phyloP scores from a whole-genome alignment of 2,888 invertebrate species.

The Horisme vitalbata region DNA sequence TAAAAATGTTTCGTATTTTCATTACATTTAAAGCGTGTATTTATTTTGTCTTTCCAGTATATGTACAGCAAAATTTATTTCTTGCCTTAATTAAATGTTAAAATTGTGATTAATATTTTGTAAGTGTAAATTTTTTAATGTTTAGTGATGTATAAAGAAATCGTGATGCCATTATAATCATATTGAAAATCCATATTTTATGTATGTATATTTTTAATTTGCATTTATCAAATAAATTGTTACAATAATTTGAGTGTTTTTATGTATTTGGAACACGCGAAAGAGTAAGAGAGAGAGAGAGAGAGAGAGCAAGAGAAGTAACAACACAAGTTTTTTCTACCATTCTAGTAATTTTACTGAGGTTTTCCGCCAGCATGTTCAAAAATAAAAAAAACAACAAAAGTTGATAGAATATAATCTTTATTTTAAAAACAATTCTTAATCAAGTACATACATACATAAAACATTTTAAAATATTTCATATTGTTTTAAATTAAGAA shows the following conservation, averaged over 20 bases:
- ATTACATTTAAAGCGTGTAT: too few relatives aligned
- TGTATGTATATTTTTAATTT: slow-evolving; percentile 70
- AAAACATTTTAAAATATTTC: neutral
- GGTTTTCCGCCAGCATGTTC: too few relatives aligned
- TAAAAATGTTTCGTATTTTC: too few relatives aligned
- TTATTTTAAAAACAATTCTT: slow-evolving; percentile 5
- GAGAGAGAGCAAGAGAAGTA: too few relatives aligned
- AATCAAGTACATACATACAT: too few relatives aligned
- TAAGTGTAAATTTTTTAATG: slow-evolving; percentile 65
- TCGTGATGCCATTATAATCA: slow-evolving; percentile 71
- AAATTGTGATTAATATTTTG: slow-evolving; percentile 54
- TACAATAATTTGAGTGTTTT: slow-evolving; percentile 41
- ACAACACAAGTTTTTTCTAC: too few relatives aligned
- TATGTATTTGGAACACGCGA: neutral
- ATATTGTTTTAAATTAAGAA: neutral
- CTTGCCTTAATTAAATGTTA: slow-evolving; percentile 57
- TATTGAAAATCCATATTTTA: slow-evolving; percentile 45
- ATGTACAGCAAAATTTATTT: slow-evolving; percentile 44
- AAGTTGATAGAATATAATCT: slow-evolving; percentile 25
- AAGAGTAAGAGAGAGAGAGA: too few relatives aligned
- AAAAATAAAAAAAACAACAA: slow-evolving; percentile 2
- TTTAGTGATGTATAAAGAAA: slow-evolving; percentile 63
- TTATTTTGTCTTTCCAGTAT: slow-evolving; percentile 7
- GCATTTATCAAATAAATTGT: slow-evolving; percentile 76
- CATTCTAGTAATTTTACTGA: too few relatives aligned